Evolutionary conservation across 2,797 vertebrate genomes (phyloP).

Genomic region (Rhabdophis nuchalis): DNA sequence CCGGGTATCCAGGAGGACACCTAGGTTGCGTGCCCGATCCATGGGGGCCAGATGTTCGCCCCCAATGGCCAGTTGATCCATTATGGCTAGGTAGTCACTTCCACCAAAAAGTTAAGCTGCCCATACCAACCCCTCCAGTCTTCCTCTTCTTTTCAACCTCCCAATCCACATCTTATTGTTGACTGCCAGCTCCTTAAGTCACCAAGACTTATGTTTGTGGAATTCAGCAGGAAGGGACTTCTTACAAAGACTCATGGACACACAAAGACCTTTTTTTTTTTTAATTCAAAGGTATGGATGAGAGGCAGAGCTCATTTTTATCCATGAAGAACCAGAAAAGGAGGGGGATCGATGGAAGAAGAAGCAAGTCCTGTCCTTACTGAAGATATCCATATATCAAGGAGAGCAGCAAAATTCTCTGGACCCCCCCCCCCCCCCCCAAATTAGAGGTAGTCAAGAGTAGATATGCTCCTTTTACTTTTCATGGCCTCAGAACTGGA

Average conservation of each 20-base stretch:
- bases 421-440: no score
- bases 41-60: no score
- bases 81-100: neutral
- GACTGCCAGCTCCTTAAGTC: neutral
- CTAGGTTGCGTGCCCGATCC: no score
- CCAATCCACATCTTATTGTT: neutral
- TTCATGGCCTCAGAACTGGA: neutral
- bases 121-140: neutral
- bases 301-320: neutral
- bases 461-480: neutral
- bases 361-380: neutral
- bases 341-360: neutral
- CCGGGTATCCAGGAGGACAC: no score
- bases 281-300: neutral
- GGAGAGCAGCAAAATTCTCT: neutral
- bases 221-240: neutral
- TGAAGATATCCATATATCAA: neutral
- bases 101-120: neutral
- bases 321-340: neutral
- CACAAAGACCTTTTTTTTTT: neutral
- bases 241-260: neutral
- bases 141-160: neutral
- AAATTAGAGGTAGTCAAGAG: neutral
- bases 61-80: no score
- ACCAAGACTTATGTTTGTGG: neutral